Percentiles rank a stretch among this genome's conserved stretches.
Evolutionary conservation across 2,797 vertebrate genomes (phyloP).

Genomic region (Myripristis murdjan): DNA sequence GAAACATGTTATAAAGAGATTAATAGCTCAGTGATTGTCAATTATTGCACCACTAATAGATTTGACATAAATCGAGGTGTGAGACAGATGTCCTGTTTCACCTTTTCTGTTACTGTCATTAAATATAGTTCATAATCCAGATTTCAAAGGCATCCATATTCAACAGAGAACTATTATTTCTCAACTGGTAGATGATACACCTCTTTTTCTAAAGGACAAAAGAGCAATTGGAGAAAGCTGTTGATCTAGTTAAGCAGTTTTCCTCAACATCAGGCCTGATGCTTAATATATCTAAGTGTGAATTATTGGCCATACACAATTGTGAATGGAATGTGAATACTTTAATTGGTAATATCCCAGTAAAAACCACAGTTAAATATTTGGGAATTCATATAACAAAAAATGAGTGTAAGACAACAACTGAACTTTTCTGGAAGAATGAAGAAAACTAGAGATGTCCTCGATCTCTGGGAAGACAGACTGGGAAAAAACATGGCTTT

Average conservation of each 20-base stretch:
- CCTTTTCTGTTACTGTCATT: too few species aligned
- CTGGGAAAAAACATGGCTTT: too few species aligned
- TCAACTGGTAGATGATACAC: background rate
- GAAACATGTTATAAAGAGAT: too few species aligned
- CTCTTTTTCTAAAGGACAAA: background rate
- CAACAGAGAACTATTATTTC: background rate
- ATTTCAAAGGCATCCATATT: too few species aligned
- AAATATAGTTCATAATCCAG: too few species aligned
- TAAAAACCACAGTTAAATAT: too few species aligned
- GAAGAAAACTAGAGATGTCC: background rate
- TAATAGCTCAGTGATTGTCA: too few species aligned
- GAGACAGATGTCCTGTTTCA: too few species aligned
- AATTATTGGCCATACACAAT: background rate
- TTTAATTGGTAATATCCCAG: too few species aligned
- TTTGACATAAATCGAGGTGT: too few species aligned
- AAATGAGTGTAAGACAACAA: background rate
- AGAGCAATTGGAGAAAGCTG: background rate
- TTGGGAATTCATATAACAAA: background rate
- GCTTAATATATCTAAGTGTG: background rate
- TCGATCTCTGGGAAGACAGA: conserved; percentile 5
- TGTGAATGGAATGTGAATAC: too few species aligned
- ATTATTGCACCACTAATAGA: too few species aligned
- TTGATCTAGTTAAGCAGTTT: background rate
- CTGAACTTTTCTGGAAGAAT: background rate
- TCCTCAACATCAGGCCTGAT: background rate